phyloP scores from a whole-genome alignment of 2,797 vertebrate genomes.

The Ciconia nigra region DNA sequence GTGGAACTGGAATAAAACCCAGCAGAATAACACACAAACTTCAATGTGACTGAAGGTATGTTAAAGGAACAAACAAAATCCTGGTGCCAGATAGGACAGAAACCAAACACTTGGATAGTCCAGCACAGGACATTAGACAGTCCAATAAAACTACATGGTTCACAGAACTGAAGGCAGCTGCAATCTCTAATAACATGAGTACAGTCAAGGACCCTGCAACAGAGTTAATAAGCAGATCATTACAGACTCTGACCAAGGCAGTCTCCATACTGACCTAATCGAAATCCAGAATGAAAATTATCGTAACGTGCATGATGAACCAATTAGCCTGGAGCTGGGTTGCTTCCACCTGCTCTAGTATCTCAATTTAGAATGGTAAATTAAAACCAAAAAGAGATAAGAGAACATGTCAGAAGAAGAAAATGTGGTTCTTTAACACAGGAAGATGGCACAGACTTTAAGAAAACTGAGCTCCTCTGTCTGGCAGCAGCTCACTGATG shows the following conservation, averaged over 20 bases:
- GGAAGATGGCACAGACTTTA: not conserved
- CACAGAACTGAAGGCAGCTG: constrained; percentile 68
- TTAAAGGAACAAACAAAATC: not conserved
- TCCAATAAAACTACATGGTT: constrained; percentile 69
- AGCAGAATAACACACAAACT: not conserved
- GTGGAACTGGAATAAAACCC: not conserved
- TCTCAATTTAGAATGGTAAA: constrained; percentile 69
- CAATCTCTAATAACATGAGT: constrained; percentile 73
- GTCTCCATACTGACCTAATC: constrained; percentile 78
- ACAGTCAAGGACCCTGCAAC: constrained; percentile 73
- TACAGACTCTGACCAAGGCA: constrained; percentile 75
- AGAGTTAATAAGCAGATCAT: constrained; percentile 81
- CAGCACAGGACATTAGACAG: constrained; percentile 58
- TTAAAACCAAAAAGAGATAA: constrained; percentile 64
- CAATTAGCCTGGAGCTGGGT: constrained; percentile 73
- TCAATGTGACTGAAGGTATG: not conserved
- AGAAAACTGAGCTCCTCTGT: not conserved
- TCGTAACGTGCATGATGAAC: constrained; percentile 74
- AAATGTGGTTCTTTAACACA: not conserved
- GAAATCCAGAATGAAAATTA: constrained; percentile 77
- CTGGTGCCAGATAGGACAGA: constrained; percentile 42
- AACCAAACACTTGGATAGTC: constrained; percentile 14
- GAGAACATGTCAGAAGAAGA: not conserved
- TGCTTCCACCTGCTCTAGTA: constrained; percentile 72
- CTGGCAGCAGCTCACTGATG: not conserved